Base-by-base conservation (phyloP, 2,888 invertebrate genomes). In the Watsonalla cultraria region DNA sequence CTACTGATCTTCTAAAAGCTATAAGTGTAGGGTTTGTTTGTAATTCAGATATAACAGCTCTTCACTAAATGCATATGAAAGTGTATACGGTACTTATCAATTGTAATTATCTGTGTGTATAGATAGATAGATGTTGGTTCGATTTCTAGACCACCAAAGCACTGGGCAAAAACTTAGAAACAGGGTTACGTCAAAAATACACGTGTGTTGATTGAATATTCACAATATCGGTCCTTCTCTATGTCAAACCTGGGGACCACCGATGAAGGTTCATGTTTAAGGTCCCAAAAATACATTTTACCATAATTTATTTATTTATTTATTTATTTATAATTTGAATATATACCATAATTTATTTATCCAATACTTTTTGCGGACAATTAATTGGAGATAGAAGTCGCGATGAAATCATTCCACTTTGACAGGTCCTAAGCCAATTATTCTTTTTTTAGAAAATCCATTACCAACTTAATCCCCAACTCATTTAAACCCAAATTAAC, bases 371-470 rank as follows among this genome's bases (percentile, higher is more conserved):
- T 82, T 79, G 72, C 80, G 76, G 61, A 63, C 70, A 80, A 86
- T 86, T 86, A 86, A 86, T 83, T 83, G 80, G 62, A 74, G 64
- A 78, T 78, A 79, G 82, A 78, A 66, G 78, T 83, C 72, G 79
- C 81, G 79, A 86, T 82, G 80, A 84, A 86, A 84, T 84, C 82
- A 83, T 86, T 86, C 79, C 73, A 63, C 75, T 72, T 77, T 86
- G 87, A 87, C 88, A 83, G 83, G 67, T 77, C 68, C 79, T 82
- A 78, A 79, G 76, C 68, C 82, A 80, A 83, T 81, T 80, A 79
- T 72, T 67, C 68, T 61, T 68, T 67, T 71, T 72, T 70, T 58
- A 56, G 51, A 39, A 48, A 55, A 52, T 61, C 52, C 58, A 48
- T 47, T 24, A 47, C 47, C 37, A 49, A 35, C 5, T 37, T 37